Conservation (phyloP, 1,140 invertebrate genomes). For the Chelonus insularis region DNA sequence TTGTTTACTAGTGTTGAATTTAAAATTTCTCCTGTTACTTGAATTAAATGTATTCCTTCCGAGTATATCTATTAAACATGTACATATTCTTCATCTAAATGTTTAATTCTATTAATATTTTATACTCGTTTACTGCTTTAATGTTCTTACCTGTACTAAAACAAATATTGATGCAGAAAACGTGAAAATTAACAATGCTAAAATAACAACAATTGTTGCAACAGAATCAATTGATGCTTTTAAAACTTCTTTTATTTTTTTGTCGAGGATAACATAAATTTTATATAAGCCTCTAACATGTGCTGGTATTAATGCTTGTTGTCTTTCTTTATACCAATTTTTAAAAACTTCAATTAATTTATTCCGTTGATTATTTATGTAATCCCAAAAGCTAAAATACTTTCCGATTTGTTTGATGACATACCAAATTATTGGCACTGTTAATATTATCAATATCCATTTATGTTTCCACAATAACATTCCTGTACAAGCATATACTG, state of each 20-base stretch:
- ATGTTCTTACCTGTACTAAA: constrained; percentile 65
- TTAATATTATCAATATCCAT: constrained; percentile 70
- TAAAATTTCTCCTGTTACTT: constrained; percentile 84
- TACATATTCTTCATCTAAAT: background rate
- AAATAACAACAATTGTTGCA: constrained; percentile 65
- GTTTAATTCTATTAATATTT: too few species aligned
- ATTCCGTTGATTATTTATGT: constrained; percentile 42
- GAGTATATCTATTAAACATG: constrained; percentile 78
- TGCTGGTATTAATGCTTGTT: constrained; percentile 63
- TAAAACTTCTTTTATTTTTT: constrained; percentile 54
- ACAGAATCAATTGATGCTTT: constrained; percentile 65
- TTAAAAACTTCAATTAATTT: constrained; percentile 36
- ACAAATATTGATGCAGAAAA: constrained; percentile 63
- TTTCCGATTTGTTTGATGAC: constrained; percentile 63
- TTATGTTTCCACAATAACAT: constrained; percentile 74
- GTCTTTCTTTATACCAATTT: constrained; percentile 57
- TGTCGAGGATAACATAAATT: constrained; percentile 60
- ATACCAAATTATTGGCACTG: constrained; percentile 69
- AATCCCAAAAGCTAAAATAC: constrained; percentile 59
- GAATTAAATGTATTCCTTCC: constrained; percentile 91
- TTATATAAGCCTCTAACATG: constrained; percentile 65
- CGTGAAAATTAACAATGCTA: constrained; percentile 59
- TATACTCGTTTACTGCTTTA: too few species aligned
- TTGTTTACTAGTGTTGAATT: constrained; percentile 89
- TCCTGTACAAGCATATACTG: constrained; percentile 70